Percentiles rank a stretch among this genome's conserved stretches.
These are phyloP conservation scores for Hiodon tergisus DNA, from an alignment of 2,113 vertebrate species.

Conservation along the genomic window DNA sequence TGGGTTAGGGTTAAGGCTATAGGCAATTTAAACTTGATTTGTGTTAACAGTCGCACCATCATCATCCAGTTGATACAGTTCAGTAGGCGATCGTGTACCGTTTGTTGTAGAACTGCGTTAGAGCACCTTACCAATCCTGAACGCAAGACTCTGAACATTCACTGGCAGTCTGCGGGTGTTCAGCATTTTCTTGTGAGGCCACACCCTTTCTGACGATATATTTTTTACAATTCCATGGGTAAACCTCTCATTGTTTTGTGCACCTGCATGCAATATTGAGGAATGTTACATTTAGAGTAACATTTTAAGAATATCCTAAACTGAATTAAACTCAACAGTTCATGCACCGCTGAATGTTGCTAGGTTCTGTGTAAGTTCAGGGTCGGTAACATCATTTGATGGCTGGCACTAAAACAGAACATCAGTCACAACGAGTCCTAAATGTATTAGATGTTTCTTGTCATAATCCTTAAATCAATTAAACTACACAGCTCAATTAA, in stretches of 20 bases:
- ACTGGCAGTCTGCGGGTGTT: background rate
- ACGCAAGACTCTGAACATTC: background rate
- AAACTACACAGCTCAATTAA: constrained; percentile 63
- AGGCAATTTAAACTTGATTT: background rate
- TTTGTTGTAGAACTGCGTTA: background rate
- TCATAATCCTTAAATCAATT: constrained; percentile 73
- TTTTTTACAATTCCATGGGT: too few relatives aligned
- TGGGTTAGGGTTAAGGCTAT: background rate
- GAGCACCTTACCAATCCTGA: background rate
- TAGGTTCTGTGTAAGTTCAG: constrained; percentile 51
- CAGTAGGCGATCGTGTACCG: background rate
- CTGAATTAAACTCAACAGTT: constrained; percentile 64
- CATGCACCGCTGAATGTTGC: constrained; percentile 55
- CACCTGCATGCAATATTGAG: constrained; percentile 35
- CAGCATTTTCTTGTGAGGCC: background rate
- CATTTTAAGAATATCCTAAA: constrained; percentile 53
- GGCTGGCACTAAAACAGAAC: constrained; percentile 53
- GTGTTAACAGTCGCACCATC: background rate
- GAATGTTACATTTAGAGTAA: constrained; percentile 45
- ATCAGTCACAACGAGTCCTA: constrained; percentile 65
- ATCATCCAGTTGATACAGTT: background rate
- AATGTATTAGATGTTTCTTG: constrained; percentile 62
- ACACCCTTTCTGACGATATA: too few relatives aligned
- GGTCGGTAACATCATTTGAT: constrained; percentile 37
- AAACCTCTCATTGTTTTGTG: background rate